Conservation (phyloP, 2,888 invertebrate genomes). For the Nomada flava region DNA sequence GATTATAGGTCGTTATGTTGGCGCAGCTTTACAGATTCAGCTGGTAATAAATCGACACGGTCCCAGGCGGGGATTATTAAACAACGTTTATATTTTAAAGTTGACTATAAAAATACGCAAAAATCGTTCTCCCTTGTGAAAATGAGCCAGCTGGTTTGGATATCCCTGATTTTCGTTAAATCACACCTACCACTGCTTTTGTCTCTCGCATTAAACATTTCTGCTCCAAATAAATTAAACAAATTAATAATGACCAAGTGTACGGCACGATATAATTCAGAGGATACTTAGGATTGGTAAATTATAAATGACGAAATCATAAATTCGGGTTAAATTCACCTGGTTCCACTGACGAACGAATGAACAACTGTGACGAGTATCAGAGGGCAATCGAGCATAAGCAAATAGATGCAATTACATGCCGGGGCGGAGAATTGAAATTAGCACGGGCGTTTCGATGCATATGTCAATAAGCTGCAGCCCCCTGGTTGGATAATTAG, state of each 20-base stretch:
- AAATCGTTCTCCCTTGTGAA: not conserved
- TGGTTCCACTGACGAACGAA: not conserved
- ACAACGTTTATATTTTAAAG: constrained; percentile 47
- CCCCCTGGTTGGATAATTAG: constrained; percentile 74
- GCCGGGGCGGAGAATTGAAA: constrained; percentile 61
- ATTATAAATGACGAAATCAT: not conserved
- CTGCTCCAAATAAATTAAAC: not conserved
- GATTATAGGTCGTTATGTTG: constrained; percentile 31
- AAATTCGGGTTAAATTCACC: not conserved
- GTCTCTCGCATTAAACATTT: not conserved
- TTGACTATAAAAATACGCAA: constrained; percentile 20
- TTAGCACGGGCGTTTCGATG: constrained; percentile 75
- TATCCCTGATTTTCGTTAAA: not conserved
- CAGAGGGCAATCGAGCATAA: constrained; percentile 56
- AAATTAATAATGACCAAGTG: too few species aligned
- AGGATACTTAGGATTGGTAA: not conserved
- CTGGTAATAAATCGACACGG: constrained; percentile 43
- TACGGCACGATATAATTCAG: too few species aligned
- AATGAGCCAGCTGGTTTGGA: constrained; percentile 8
- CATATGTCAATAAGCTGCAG: constrained; percentile 72
- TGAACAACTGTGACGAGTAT: constrained; percentile 45
- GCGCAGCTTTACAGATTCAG: not conserved
- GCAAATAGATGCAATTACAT: constrained; percentile 72
- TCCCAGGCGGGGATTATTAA: constrained; percentile 36
- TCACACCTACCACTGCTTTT: too few species aligned